Evolutionary conservation across 2,888 invertebrate species (phyloP).

Genomic region (Noctua janthe): DNA sequence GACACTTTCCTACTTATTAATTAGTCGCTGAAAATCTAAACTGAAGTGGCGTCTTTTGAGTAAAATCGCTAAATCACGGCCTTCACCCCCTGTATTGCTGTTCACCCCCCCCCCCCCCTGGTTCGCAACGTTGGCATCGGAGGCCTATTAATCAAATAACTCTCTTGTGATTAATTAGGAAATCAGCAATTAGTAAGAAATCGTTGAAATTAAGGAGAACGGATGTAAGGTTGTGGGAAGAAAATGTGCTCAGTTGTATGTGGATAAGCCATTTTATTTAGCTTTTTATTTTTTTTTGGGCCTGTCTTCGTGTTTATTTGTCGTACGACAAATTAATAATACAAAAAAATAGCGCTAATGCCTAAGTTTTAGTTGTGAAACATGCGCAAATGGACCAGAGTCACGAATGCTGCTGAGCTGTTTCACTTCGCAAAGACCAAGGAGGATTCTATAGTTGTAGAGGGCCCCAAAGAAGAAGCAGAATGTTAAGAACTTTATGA

Average conservation of each 20-base stretch:
- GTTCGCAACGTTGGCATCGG: constrained; percentile 70
- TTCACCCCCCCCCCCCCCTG: constrained; percentile 54
- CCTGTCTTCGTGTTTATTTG: neutral
- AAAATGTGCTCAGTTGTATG: neutral
- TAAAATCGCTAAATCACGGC: constrained; percentile 70
- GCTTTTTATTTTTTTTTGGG: neutral
- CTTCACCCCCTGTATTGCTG: constrained; percentile 74
- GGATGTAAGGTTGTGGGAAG: constrained; percentile 12
- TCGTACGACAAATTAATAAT: too few species aligned
- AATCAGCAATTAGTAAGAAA: constrained; percentile 87
- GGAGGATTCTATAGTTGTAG: neutral
- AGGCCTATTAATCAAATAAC: constrained; percentile 89
- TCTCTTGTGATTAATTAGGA: constrained; percentile 88
- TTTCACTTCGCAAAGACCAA: neutral
- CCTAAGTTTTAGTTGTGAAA: neutral
- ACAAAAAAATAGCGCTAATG: neutral
- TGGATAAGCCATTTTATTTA: constrained; percentile 19
- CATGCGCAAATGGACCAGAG: neutral
- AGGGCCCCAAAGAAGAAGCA: neutral
- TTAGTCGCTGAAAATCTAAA: constrained; percentile 79
- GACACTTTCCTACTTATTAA: constrained; percentile 80
- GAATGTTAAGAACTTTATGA: neutral
- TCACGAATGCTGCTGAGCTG: neutral
- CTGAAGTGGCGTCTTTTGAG: constrained; percentile 65
- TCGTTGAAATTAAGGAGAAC: constrained; percentile 78